Conservation (phyloP, 1,140 invertebrate genomes). For the Drosophila melanica region DNA sequence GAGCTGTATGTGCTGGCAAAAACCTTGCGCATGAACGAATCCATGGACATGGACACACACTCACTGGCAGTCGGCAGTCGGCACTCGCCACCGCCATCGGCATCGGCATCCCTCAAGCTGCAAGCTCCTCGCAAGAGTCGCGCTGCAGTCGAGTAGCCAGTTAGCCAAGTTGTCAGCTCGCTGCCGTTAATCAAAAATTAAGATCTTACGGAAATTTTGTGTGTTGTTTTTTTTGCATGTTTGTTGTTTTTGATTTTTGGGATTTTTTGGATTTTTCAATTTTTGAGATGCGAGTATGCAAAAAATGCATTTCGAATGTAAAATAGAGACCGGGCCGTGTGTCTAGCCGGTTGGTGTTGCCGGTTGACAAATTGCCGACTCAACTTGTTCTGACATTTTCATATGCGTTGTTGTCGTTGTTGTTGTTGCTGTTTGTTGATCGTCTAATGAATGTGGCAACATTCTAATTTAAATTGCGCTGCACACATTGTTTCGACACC, state of each 20-base stretch:
- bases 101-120: neutral
- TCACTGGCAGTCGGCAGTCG: slow-evolving; percentile 11
- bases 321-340: slow-evolving; percentile 49
- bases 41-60: slow-evolving; percentile 78
- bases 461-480: slow-evolving; percentile 77
- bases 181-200: slow-evolving; percentile 35
- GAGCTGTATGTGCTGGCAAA: slow-evolving; percentile 40
- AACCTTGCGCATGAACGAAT: slow-evolving; percentile 83
- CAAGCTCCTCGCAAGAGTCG: neutral
- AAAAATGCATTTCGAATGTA: slow-evolving; percentile 77
- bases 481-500: slow-evolving; percentile 80
- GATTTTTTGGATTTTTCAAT: slow-evolving; percentile 17
- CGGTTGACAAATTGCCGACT: slow-evolving; percentile 77
- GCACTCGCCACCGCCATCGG: no score
- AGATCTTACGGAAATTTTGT: slow-evolving; percentile 57
- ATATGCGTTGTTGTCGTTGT: slow-evolving; percentile 45
- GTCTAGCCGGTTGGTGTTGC: slow-evolving; percentile 65
- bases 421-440: slow-evolving; percentile 27
- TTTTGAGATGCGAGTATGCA: slow-evolving; percentile 45
- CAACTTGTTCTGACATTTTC: slow-evolving; percentile 80
- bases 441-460: slow-evolving; percentile 74
- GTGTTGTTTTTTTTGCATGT: neutral
- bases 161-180: slow-evolving; percentile 26
- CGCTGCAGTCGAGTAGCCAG: slow-evolving; percentile 10
- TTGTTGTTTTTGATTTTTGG: slow-evolving; percentile 9